Base-by-base conservation (phyloP, 2,888 invertebrate species). In the Stegophylla sp. region DNA sequence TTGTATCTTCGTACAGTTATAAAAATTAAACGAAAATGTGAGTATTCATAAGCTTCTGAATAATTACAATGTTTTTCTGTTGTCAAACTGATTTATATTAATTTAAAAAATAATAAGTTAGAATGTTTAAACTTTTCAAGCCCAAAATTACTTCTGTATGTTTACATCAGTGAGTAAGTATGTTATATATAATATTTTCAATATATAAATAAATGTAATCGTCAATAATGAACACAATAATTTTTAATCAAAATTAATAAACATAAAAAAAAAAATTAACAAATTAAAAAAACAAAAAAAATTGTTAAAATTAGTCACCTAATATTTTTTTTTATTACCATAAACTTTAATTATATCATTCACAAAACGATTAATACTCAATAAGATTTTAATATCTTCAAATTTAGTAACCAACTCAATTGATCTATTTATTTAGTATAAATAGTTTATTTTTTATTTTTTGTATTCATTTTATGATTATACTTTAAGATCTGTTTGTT, bases 401-500 rank as follows among this genome's bases (percentile, higher is more conserved):
- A 67, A 51, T 28, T 56, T 56, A 56, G 17, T 72, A 72, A 72
- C 71, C 71, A 41, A 71, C 53, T 72, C 41, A 56, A 56, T 72
- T 72, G 15, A 56, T 72, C 12, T 75, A 64, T 75, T 75, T 63
- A 34, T 75, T 75, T 75, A 63, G 64, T 75, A 41, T 61, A 63
- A 28, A 63, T 63, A 63, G 28, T 66, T 66, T 64, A 63, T 41
- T 63, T 63, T 75, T 28, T 48, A 51, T 66, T 61, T 66, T 72
- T 72, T 72, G n/a, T 64, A 61, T 63, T 63, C 43, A 75, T 51
- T 64, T 64, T 48, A 75, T 51, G 48, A 34, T 74, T 48, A 51
- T 76, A 66, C 17, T 69, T 3, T 76, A 67, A 63, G 75, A 75
- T 75, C 63, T 76, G 64, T 75, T 66, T 72, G 72, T 73, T 73